These are phyloP conservation scores for Todiramphus chloris DNA, from an alignment of 2,113 vertebrate species.

Conservation along the genomic window DNA sequence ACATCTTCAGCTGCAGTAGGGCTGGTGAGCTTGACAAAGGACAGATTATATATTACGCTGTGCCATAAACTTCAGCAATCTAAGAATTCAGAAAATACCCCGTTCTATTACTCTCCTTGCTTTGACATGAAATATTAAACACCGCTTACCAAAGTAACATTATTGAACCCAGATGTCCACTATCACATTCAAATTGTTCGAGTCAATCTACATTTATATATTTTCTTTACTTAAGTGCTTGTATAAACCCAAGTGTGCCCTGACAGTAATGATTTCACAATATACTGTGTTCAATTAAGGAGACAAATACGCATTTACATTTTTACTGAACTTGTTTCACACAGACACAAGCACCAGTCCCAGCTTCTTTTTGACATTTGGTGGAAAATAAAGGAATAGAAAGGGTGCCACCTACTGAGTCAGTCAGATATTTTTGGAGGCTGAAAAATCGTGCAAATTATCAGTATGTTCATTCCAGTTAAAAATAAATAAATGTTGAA, in stretches of 20 bases:
- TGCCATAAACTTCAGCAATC: conserved; percentile 65
- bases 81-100: conserved; percentile 67
- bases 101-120: conserved; percentile 50
- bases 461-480: background rate
- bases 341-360: background rate
- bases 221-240: conserved; percentile 72
- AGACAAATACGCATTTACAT: conserved; percentile 71
- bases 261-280: conserved; percentile 81
- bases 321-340: conserved; percentile 54
- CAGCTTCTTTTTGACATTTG: background rate
- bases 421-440: conserved; percentile 13
- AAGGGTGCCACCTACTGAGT: conserved; percentile 72
- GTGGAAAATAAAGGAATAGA: conserved; percentile 55
- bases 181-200: conserved; percentile 77
- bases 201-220: conserved; percentile 75
- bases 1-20: conserved; percentile 65
- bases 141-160: conserved; percentile 74
- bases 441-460: background rate
- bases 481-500: background rate
- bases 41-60: conserved; percentile 58
- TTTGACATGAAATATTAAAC: conserved; percentile 83
- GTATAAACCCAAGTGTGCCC: conserved; percentile 70
- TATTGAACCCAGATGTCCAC: conserved; percentile 81
- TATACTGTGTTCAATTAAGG: conserved; percentile 74
- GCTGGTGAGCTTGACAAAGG: conserved; percentile 74